Evolutionary conservation across 2,888 invertebrate species (phyloP).

Genomic region (Chaitophorus viminalis): DNA sequence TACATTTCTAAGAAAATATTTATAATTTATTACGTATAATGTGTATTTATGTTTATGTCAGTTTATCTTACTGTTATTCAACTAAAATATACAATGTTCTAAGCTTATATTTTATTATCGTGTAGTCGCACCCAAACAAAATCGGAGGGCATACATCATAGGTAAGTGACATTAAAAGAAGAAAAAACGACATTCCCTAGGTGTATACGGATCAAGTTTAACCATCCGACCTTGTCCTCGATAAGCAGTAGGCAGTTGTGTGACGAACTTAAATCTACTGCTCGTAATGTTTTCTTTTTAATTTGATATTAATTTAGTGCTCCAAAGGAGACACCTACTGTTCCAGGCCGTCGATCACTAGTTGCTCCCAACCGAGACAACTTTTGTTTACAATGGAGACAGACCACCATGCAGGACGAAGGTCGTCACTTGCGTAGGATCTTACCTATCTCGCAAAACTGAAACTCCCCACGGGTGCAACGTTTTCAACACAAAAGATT

Average conservation of each 20-base stretch:
- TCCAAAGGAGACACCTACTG: conserved; percentile 52
- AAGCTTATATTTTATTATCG: neutral
- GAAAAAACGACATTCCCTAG: conserved; percentile 10
- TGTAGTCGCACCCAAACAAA: conserved; percentile 20
- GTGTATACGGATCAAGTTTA: conserved; percentile 37
- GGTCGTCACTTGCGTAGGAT: conserved; percentile 37
- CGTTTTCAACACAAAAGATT: conserved; percentile 50
- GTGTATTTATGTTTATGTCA: too few species aligned
- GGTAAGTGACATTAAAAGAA: neutral
- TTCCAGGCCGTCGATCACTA: conserved; percentile 52
- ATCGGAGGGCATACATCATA: neutral
- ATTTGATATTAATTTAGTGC: conserved; percentile 54
- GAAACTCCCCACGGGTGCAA: conserved; percentile 4
- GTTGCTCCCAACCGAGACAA: conserved; percentile 56
- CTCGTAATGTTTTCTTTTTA: conserved; percentile 30
- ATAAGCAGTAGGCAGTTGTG: conserved; percentile 4
- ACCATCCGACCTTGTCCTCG: conserved; percentile 55
- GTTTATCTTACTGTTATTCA: neutral
- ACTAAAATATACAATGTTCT: neutral
- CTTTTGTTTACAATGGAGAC: conserved; percentile 54
- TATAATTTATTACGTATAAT: too few species aligned
- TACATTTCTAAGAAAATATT: too few species aligned
- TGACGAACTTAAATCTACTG: conserved; percentile 8
- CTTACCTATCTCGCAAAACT: conserved; percentile 22
- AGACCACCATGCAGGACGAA: conserved; percentile 52